phyloP scores from a whole-genome alignment of 2,797 vertebrate genomes.

The Alca torda region DNA sequence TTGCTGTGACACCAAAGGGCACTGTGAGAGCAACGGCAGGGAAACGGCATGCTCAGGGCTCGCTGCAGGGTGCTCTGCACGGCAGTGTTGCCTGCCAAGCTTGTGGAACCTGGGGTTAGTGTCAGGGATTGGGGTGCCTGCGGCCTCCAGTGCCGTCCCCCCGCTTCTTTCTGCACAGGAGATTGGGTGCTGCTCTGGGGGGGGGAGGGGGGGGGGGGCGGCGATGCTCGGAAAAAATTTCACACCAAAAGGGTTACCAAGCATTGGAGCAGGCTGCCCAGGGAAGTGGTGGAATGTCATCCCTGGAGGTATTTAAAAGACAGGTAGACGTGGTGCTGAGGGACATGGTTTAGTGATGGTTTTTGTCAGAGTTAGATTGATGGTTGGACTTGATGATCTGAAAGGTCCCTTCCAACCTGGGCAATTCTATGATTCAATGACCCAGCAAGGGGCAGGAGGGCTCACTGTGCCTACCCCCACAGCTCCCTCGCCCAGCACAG shows the following conservation, averaged over 20 bases:
- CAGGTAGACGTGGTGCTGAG: not conserved
- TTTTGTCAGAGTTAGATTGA: not conserved
- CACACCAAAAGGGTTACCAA: not conserved
- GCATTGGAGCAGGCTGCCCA: not conserved
- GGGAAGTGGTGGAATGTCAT: not conserved
- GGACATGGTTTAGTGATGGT: not conserved
- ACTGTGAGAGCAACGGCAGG: rapidly evolving
- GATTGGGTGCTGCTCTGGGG: not conserved
- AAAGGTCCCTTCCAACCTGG: not conserved
- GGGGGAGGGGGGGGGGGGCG: too few species aligned
- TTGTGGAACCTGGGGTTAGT: not conserved
- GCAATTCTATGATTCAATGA: not conserved
- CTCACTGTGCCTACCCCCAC: not conserved
- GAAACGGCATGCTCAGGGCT: not conserved
- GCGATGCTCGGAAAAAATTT: not conserved
- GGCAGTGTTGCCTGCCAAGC: too few species aligned
- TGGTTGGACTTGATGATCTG: not conserved
- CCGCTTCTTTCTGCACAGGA: not conserved
- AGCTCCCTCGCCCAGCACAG: rapidly evolving
- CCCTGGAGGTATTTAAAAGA: not conserved
- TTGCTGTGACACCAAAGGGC: not conserved
- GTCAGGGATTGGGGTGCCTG: not conserved
- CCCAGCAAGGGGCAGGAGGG: rapidly evolving
- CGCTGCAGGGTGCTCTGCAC: not conserved
- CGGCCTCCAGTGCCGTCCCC: not conserved